phyloP scores from a whole-genome alignment of 2,797 vertebrate species.

The Ciconia nigra region DNA sequence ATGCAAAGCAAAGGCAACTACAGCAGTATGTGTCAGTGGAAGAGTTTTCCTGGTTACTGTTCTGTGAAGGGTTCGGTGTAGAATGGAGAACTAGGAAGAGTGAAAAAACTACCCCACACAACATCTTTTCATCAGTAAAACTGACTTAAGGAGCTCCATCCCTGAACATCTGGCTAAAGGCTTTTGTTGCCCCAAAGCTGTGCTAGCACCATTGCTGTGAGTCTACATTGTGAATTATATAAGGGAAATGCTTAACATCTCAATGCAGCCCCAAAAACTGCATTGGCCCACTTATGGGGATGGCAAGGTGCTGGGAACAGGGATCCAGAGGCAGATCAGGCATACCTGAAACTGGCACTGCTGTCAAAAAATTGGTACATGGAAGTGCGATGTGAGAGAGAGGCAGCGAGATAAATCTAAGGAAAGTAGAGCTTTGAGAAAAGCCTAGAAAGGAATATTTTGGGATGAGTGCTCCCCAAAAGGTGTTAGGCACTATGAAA shows the following conservation, averaged over 20 bases:
- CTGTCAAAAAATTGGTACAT: background rate
- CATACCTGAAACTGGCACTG: background rate
- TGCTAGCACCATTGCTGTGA: background rate
- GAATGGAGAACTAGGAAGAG: background rate
- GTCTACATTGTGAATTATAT: background rate
- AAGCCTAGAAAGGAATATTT: background rate
- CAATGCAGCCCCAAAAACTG: background rate
- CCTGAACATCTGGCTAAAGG: background rate
- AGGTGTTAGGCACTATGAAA: background rate
- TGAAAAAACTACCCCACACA: background rate
- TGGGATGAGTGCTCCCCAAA: background rate
- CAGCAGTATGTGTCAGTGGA: background rate
- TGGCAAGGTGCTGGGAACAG: background rate
- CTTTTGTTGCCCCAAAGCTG: background rate
- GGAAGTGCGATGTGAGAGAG: fast-evolving
- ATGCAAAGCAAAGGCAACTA: background rate
- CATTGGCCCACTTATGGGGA: background rate
- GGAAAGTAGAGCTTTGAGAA: background rate
- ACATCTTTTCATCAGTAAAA: background rate
- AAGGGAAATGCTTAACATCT: background rate
- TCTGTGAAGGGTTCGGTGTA: background rate
- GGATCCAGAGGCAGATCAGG: background rate
- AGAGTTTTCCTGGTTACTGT: background rate
- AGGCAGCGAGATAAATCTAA: background rate
- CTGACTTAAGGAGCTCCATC: background rate